Base-by-base conservation (phyloP, 2,113 vertebrate species). In the Ophthalmolycus amberensis region DNA sequence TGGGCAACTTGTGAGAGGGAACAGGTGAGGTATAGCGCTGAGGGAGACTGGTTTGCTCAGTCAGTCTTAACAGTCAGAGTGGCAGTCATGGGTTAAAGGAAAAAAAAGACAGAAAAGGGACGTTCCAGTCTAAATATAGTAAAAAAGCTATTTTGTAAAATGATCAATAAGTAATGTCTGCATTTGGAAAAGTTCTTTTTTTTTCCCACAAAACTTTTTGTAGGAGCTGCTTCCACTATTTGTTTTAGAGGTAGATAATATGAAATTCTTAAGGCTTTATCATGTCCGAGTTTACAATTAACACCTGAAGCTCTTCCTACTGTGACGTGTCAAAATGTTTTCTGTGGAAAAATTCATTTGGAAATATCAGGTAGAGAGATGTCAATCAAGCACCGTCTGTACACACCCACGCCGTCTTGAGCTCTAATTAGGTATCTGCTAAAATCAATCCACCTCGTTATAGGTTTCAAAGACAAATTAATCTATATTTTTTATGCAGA, bases 1-100 rank as follows among this genome's bases (percentile, higher is more conserved):
- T 84, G 84, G 71, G 68, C 80, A 50, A 68, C 71, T 70, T 73
- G 63, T 79, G 65, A 46, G 74, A 85, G 54, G 75, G 72, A 91
- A 78, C 48, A 84, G 86, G 79, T 83, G 77, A 83, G 87, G 75
- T 80, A 71, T 9, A 22, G 58, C 48, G 79, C 71, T 65, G 75
- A 85, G 80, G 79, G 71, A 89, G 67, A 15, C 44, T 32, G 54
- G 42, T 79, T 77, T 71, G 59, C 79, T 84, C 69, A 29, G 25
- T 71, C 12, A 15, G 73, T 87, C 80, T 71, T 83, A 84, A 86
- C 87, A 78, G 71, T 88, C 79, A 70, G 32, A 76, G 54, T 37
- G 52, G 25, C 38, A 0, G 64, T 56, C 58, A 74, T 64, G 70
- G 78, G 85, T 83, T 81, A 82, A 79, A 54, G 58, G 14, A 59